Conservation (phyloP, 2,888 invertebrate species). For the Heliconius cydno region DNA sequence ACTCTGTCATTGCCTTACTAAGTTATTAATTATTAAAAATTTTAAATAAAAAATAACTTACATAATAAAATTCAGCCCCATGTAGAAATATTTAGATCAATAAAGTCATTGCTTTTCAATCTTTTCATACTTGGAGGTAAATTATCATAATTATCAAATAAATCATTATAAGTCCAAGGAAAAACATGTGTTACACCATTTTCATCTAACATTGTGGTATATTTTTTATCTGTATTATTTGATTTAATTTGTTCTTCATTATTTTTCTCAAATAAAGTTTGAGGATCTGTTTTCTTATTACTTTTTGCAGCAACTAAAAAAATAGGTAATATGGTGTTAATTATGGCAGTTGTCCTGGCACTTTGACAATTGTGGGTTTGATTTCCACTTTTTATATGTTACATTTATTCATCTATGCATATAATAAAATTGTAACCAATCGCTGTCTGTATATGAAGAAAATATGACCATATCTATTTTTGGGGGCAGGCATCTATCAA, state of each 20-base stretch:
- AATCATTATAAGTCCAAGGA: slow-evolving; percentile 82
- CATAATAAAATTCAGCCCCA: slow-evolving; percentile 77
- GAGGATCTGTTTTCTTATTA: background rate
- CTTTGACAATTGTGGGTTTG: too few species aligned
- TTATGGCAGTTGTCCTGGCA: background rate
- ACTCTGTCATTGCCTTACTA: background rate
- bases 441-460: too few species aligned
- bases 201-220: slow-evolving; percentile 63
- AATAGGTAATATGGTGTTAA: background rate
- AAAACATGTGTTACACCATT: slow-evolving; percentile 71
- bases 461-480: too few species aligned
- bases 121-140: slow-evolving; percentile 85
- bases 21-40: background rate
- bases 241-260: background rate
- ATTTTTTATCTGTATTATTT: slow-evolving; percentile 47
- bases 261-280: background rate
- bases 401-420: too few species aligned
- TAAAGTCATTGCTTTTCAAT: slow-evolving; percentile 80
- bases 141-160: slow-evolving; percentile 71
- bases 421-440: too few species aligned
- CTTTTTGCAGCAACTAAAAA: slow-evolving; percentile 1
- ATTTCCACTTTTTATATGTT: too few species aligned
- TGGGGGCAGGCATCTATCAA: too few species aligned
- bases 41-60: background rate
- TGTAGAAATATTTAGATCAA: slow-evolving; percentile 72